These are phyloP conservation scores for Chaetodon trifascialis DNA, from an alignment of 2,113 vertebrate genomes.

Conservation along the genomic window DNA sequence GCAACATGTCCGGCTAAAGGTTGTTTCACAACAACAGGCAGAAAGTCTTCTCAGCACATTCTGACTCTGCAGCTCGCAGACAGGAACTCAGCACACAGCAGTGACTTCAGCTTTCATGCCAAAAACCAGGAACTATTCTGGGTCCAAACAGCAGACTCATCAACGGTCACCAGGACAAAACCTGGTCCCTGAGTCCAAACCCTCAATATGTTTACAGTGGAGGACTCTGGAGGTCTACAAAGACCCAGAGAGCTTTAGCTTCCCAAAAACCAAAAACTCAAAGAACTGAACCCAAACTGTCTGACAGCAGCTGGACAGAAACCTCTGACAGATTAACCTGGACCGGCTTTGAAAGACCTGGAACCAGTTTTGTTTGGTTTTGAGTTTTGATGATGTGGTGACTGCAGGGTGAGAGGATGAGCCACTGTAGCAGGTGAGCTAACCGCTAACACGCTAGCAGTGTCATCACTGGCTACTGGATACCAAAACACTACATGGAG, in stretches of 20 bases:
- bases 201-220: no score
- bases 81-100: conserved; percentile 57
- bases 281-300: neutral
- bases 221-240: no score
- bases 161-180: conserved; percentile 3
- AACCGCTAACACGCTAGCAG: no score
- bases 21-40: conserved; percentile 63
- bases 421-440: no score
- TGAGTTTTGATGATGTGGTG: no score
- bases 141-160: neutral
- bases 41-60: conserved; percentile 68
- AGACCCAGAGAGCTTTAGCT: no score
- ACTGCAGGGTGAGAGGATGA: no score
- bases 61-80: conserved; percentile 23
- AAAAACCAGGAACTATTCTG: conserved; percentile 25
- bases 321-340: neutral
- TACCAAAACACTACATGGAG: no score
- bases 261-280: neutral
- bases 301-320: neutral
- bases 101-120: neutral
- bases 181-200: neutral
- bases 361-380: neutral
- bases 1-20: conserved; percentile 62
- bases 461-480: no score
- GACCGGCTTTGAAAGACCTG: neutral